Percentiles rank a stretch among this genome's conserved stretches.
Conservation (phyloP, 1,140 invertebrate species). For the Drosophila simulans region DNA sequence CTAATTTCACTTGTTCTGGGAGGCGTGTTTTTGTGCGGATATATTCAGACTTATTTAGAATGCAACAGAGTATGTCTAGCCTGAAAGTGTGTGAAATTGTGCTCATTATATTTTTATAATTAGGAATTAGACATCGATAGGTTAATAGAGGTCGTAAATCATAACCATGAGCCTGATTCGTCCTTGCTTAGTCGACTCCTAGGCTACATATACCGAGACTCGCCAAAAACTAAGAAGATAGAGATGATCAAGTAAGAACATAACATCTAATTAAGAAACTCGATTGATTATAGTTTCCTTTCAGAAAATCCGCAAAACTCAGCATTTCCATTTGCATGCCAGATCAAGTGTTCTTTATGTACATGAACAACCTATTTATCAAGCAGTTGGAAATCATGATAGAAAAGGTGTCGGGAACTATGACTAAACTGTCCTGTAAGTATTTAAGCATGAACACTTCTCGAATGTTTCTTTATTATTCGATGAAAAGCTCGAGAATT, state of each 20-base stretch:
- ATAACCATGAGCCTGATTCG: constrained; percentile 22
- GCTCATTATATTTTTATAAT: background rate
- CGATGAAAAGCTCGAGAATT: no score
- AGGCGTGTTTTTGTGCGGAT: constrained; percentile 59
- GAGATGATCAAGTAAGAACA: constrained; percentile 41
- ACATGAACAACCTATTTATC: constrained; percentile 64
- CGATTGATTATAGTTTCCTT: constrained; percentile 5
- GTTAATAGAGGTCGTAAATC: constrained; percentile 65
- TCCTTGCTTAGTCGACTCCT: constrained; percentile 22
- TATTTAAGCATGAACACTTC: background rate
- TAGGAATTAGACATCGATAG: constrained; percentile 69
- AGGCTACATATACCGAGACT: constrained; percentile 10
- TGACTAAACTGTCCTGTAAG: constrained; percentile 50
- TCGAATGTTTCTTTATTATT: no score
- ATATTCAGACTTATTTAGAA: constrained; percentile 72
- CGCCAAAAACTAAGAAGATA: constrained; percentile 20
- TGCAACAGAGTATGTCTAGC: constrained; percentile 68
- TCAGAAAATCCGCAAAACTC: constrained; percentile 63
- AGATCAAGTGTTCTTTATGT: constrained; percentile 70
- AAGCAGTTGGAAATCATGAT: constrained; percentile 64
- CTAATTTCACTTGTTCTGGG: constrained; percentile 40
- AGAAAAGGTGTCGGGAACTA: constrained; percentile 48
- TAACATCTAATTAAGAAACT: background rate
- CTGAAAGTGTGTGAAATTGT: background rate
- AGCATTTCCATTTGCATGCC: constrained; percentile 60